Percentiles rank a stretch among this genome's conserved stretches.
phyloP scores from a whole-genome alignment of 2,113 vertebrate species.

The Seriola aureovittata region DNA sequence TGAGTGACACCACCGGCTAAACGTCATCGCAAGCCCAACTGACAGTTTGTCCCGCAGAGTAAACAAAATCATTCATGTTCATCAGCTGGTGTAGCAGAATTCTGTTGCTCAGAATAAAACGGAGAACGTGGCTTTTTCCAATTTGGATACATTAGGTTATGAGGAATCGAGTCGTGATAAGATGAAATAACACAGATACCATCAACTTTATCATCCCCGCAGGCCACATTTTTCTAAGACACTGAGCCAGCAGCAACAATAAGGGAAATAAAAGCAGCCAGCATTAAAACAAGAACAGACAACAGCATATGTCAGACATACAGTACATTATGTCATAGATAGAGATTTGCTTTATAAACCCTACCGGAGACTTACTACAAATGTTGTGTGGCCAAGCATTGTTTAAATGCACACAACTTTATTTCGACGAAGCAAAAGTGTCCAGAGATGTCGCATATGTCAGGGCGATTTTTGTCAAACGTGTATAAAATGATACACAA shows the following conservation, averaged over 20 bases:
- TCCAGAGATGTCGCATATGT: background rate
- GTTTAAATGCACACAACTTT: background rate
- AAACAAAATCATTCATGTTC: background rate
- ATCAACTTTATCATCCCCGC: constrained; percentile 4
- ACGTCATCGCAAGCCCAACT: background rate
- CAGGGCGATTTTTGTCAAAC: background rate
- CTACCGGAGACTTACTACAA: background rate
- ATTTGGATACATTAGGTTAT: background rate
- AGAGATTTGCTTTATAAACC: constrained; percentile 10
- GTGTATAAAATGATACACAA: background rate
- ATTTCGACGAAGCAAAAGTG: background rate
- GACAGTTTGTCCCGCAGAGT: background rate
- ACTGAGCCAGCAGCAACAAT: constrained; percentile 8
- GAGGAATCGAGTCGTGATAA: constrained; percentile 7
- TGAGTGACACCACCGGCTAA: background rate
- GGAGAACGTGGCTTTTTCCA: background rate
- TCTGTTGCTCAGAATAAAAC: background rate
- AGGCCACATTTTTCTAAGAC: constrained; percentile 10
- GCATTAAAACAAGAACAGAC: constrained; percentile 11
- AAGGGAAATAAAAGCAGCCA: constrained; percentile 15
- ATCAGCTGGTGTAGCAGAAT: background rate
- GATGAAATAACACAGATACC: constrained; percentile 13
- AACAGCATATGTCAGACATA: constrained; percentile 6
- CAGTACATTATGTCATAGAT: constrained; percentile 8
- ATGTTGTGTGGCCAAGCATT: background rate